Conservation (phyloP, 2,797 vertebrate genomes). For the Orientallactaga sibirica region DNA sequence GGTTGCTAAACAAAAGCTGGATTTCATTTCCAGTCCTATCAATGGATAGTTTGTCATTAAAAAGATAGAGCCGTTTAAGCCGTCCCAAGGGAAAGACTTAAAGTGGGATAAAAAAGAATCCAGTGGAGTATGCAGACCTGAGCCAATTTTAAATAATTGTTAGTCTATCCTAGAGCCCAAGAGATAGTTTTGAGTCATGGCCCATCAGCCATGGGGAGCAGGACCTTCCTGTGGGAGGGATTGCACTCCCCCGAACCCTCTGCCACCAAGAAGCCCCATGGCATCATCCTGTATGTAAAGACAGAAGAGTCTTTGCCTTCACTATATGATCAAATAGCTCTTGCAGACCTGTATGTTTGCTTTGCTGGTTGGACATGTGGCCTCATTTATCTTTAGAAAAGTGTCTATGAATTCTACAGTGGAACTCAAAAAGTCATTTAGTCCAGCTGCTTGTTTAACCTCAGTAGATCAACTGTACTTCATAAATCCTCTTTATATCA, state of each 20-base stretch:
- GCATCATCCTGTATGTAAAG: background rate
- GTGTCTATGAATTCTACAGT: conserved; percentile 39
- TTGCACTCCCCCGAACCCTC: no score
- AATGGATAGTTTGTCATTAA: conserved; percentile 80
- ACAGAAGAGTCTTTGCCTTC: background rate
- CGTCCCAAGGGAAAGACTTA: conserved; percentile 73
- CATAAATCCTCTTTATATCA: background rate
- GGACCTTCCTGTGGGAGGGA: background rate
- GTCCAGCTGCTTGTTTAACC: background rate
- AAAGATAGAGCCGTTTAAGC: conserved; percentile 77
- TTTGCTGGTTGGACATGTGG: background rate
- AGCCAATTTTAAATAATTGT: conserved; percentile 78
- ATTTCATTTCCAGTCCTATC: conserved; percentile 67
- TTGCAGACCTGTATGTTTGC: background rate
- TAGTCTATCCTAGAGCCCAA: background rate
- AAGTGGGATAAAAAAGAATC: conserved; percentile 72
- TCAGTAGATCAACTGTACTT: conserved; percentile 24
- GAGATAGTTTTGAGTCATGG: conserved; percentile 25
- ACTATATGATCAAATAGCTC: background rate
- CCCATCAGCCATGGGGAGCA: background rate
- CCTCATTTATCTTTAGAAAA: conserved; percentile 58
- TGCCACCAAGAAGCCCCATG: background rate
- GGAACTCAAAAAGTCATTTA: conserved; percentile 17
- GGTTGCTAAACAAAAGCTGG: conserved; percentile 79
- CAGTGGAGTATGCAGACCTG: conserved; percentile 70